Conservation (phyloP, 2,797 vertebrate genomes). For the Sebastes glaucus region DNA sequence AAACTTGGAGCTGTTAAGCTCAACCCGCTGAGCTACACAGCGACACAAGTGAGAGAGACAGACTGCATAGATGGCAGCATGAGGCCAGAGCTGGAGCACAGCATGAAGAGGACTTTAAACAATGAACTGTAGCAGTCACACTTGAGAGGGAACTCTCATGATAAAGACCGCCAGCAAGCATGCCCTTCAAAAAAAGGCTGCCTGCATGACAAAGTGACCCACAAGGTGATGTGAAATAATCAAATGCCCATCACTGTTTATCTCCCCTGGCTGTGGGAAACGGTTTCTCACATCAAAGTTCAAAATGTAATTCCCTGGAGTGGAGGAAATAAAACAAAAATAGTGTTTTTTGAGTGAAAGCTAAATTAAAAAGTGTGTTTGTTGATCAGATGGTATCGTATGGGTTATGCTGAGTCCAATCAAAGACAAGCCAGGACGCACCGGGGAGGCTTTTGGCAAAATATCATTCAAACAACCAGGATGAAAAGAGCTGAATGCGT, state of each 20-base stretch:
- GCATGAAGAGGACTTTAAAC: background rate
- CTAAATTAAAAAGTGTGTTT: conserved; percentile 31
- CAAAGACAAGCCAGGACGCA: conserved; percentile 23
- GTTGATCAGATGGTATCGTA: conserved; percentile 20
- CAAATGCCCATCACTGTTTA: conserved; percentile 1
- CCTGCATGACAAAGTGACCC: background rate
- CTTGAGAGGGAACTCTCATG: background rate
- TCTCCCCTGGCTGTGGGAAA: background rate
- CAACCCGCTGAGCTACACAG: background rate
- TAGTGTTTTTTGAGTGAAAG: background rate
- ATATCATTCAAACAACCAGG: conserved; percentile 46
- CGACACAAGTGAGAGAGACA: background rate
- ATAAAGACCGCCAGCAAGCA: background rate
- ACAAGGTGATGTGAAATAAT: background rate
- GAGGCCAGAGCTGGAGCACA: background rate
- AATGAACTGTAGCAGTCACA: background rate
- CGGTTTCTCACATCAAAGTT: conserved; percentile 4
- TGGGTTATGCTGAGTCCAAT: conserved; percentile 20
- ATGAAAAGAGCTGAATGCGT: conserved; percentile 52
- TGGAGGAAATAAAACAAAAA: background rate
- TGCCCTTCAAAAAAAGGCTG: background rate
- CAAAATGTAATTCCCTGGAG: background rate
- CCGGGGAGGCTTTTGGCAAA: conserved; percentile 1
- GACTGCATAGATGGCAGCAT: background rate
- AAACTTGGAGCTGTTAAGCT: background rate